These are phyloP conservation scores for Sialis fuliginosa DNA, from an alignment of 2,888 invertebrate species.

Conservation along the genomic window DNA sequence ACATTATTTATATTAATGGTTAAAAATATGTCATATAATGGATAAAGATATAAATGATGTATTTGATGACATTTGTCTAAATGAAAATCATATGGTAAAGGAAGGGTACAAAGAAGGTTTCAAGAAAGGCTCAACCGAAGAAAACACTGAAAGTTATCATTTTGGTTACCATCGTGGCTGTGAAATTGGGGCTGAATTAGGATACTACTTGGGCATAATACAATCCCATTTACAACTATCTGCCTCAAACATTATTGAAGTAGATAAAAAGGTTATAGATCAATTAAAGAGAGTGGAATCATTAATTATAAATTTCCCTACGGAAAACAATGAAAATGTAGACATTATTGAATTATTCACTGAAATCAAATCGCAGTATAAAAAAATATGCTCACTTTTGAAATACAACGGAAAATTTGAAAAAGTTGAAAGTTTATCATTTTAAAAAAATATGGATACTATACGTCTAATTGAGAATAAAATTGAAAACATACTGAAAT, in stretches of 20 bases:
- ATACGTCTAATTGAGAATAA: conserved; percentile 18
- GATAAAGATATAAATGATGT: conserved; percentile 54
- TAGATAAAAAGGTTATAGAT: conserved; percentile 33
- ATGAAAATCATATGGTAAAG: conserved; percentile 45
- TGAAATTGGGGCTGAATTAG: conserved; percentile 59
- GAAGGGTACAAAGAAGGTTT: conserved; percentile 52
- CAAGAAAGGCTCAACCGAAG: conserved; percentile 37
- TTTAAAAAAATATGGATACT: conserved; percentile 24
- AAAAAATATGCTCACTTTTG: conserved; percentile 39
- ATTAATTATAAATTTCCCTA: conserved; percentile 45
- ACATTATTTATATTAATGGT: too few species aligned
- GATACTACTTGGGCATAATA: conserved; percentile 47
- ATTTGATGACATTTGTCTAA: conserved; percentile 49
- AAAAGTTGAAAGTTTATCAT: conserved; percentile 37
- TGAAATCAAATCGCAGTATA: conserved; percentile 47
- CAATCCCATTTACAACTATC: conserved; percentile 26
- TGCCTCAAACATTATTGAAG: conserved; percentile 15
- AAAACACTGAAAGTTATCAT: conserved; percentile 50
- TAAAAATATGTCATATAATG: background rate
- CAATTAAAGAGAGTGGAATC: conserved; percentile 36
- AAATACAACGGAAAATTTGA: conserved; percentile 21
- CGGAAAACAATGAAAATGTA: conserved; percentile 38
- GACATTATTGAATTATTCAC: conserved; percentile 46
- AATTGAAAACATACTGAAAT: conserved; percentile 32
- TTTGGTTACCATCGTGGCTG: conserved; percentile 63